These are phyloP conservation scores for Diachrysia chrysitis DNA, from an alignment of 2,888 invertebrate genomes.

Conservation along the genomic window DNA sequence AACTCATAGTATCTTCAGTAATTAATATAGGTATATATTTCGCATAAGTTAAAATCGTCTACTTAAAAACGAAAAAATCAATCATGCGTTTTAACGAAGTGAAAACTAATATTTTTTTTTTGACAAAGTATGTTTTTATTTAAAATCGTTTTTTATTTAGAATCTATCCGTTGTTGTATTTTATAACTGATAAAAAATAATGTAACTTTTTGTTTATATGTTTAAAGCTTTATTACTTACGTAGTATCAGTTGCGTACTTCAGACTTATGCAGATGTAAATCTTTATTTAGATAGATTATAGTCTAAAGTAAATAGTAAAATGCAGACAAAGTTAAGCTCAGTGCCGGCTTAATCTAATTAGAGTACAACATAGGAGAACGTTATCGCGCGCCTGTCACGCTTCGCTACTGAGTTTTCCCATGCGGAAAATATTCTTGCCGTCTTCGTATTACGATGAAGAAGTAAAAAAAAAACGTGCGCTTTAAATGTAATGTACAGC, in stretches of 20 bases:
- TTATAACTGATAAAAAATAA: neutral
- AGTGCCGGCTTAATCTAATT: constrained; percentile 76
- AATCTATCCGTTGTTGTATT: neutral
- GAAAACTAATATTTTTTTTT: constrained; percentile 13
- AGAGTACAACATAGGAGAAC: constrained; percentile 71
- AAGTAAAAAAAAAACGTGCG: constrained; percentile 69
- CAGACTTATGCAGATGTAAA: constrained; percentile 13
- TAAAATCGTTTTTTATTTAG: neutral
- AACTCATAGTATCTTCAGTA: constrained; percentile 1
- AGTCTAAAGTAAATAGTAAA: constrained; percentile 56
- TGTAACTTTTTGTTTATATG: neutral
- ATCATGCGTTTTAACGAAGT: constrained; percentile 18
- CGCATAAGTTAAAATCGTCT: constrained; percentile 21
- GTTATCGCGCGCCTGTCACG: constrained; percentile 78
- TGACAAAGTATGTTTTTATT: constrained; percentile 20
- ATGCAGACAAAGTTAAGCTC: constrained; percentile 63
- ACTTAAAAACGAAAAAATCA: constrained; percentile 25
- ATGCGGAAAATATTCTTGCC: constrained; percentile 77
- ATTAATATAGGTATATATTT: neutral
- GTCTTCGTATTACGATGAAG: constrained; percentile 68
- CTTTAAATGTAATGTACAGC: constrained; percentile 57
- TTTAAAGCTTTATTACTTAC: neutral
- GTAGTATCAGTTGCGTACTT: neutral
- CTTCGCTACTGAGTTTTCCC: constrained; percentile 70
- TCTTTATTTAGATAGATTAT: constrained; percentile 50